Evolutionary conservation across 1,140 invertebrate species (phyloP).

Genomic region (Plodia interpunctella): DNA sequence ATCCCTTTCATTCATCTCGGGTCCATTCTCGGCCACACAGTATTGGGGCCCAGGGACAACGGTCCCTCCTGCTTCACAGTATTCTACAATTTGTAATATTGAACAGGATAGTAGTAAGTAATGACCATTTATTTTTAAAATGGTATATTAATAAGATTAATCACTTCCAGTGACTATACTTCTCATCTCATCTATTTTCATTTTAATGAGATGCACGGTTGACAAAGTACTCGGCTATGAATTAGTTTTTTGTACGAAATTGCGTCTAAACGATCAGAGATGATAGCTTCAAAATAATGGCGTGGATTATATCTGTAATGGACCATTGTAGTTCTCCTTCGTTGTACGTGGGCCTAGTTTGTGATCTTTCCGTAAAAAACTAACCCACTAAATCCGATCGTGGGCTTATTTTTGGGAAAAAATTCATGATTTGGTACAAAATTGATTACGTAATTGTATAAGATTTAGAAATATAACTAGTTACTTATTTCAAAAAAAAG

Average conservation of each 20-base stretch:
- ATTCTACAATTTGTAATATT: no score
- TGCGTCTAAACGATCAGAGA: conserved; percentile 33
- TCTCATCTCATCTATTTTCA: conserved; percentile 14
- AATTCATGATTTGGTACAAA: background rate
- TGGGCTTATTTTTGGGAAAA: background rate
- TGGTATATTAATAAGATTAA: background rate
- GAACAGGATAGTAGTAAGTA: no score
- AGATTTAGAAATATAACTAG: no score
- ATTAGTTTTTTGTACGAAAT: conserved; percentile 33
- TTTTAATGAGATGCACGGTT: conserved; percentile 49
- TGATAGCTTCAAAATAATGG: conserved; percentile 28
- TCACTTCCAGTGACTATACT: conserved; percentile 18
- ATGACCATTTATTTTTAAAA: no score
- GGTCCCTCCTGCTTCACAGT: no score
- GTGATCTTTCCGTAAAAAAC: conserved; percentile 6
- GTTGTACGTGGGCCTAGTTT: conserved; percentile 30
- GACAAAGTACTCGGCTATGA: conserved; percentile 36
- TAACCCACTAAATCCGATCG: background rate
- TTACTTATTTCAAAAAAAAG: no score
- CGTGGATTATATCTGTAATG: conserved; percentile 31
- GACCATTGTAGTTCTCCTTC: conserved; percentile 24
- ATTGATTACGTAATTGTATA: no score
- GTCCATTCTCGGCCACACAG: no score
- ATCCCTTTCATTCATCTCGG: no score
- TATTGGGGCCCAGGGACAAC: no score